Evolutionary conservation across 1,140 invertebrate species (phyloP).

Genomic region (Caenorhabditis remanei): DNA sequence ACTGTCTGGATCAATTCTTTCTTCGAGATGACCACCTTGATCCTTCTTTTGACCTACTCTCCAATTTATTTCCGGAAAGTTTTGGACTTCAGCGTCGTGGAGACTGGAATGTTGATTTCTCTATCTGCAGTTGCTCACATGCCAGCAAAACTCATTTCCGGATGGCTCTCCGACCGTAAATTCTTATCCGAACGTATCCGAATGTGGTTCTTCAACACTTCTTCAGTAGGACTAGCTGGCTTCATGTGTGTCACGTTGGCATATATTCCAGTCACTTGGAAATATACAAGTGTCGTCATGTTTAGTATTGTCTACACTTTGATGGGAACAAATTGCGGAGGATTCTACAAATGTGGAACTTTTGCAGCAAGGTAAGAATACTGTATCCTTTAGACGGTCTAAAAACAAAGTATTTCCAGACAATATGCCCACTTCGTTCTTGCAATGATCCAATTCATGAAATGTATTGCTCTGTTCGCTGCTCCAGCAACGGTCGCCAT

Average conservation of each 20-base stretch:
- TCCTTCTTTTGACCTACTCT: conserved; percentile 59
- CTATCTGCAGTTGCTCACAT: conserved; percentile 53
- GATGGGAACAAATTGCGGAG: conserved; percentile 70
- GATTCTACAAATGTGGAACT: conserved; percentile 73
- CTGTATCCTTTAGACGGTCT: neutral
- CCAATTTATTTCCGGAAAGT: conserved; percentile 63
- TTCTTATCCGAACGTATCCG: conserved; percentile 65
- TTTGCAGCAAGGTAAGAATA: conserved; percentile 67
- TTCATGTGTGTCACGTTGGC: conserved; percentile 69
- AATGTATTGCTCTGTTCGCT: conserved; percentile 61
- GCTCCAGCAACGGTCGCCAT: conserved; percentile 54
- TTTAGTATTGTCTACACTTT: conserved; percentile 68
- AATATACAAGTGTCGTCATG: conserved; percentile 61
- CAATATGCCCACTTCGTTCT: conserved; percentile 64
- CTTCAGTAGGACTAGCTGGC: conserved; percentile 70
- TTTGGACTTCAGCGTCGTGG: conserved; percentile 28
- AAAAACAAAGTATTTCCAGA: neutral
- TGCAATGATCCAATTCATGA: conserved; percentile 63
- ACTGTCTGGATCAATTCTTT: conserved; percentile 62
- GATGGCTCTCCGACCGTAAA: conserved; percentile 53
- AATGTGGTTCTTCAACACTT: conserved; percentile 73
- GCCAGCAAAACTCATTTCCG: conserved; percentile 59
- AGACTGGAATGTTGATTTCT: conserved; percentile 60
- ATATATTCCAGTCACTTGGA: conserved; percentile 67
- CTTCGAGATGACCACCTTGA: conserved; percentile 60